Conservation (phyloP, 2,113 vertebrate species). For the Eupsittula cactorum region DNA sequence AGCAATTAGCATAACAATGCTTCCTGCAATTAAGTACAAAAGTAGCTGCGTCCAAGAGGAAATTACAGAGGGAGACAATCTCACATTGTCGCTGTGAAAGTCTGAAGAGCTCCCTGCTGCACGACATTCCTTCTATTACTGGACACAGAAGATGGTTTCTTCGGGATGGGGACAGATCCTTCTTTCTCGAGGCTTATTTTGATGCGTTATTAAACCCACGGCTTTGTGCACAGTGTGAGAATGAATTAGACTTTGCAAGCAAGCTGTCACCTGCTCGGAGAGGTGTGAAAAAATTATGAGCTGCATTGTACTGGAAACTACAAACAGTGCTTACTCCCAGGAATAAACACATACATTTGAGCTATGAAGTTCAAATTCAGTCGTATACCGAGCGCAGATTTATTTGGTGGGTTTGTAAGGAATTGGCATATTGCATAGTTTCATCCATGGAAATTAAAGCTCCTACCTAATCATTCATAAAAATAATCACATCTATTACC, state of each 20-base stretch:
- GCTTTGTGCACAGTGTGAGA: conserved; percentile 10
- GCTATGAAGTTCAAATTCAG: conserved; percentile 51
- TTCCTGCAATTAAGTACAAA: conserved; percentile 61
- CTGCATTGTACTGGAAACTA: conserved; percentile 65
- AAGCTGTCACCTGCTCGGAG: conserved; percentile 76
- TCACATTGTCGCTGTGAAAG: neutral
- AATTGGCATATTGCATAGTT: neutral
- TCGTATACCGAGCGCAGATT: conserved; percentile 8
- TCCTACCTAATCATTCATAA: neutral
- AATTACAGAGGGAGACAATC: conserved; percentile 1
- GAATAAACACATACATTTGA: conserved; percentile 60
- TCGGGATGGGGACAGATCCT: conserved; percentile 6
- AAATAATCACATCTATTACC: conserved; percentile 9
- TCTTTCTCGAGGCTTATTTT: conserved; percentile 8
- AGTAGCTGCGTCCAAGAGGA: conserved; percentile 38
- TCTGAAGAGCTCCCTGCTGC: neutral
- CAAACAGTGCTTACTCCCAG: conserved; percentile 46
- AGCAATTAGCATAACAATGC: conserved; percentile 70
- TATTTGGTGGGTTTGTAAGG: conserved; percentile 1
- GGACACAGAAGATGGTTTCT: neutral
- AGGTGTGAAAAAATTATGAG: conserved; percentile 79
- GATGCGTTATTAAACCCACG: conserved; percentile 7
- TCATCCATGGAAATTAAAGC: neutral
- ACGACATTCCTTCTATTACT: neutral
- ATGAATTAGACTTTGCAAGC: conserved; percentile 50